Conservation (phyloP, 2,797 vertebrate species). For the Garrulus glandarius region DNA sequence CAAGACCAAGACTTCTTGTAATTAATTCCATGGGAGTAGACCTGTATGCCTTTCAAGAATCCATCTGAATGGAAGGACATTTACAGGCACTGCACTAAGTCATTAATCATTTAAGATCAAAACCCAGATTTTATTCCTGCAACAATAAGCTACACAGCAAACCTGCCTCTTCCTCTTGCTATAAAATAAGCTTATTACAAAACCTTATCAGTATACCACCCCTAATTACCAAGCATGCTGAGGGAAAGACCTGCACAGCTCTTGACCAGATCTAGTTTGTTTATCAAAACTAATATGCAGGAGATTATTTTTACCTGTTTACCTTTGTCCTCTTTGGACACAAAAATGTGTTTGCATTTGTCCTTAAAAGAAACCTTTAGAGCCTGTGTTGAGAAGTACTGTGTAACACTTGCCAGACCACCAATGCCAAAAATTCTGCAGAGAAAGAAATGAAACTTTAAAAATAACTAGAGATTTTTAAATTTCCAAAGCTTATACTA, state of each 20-base stretch:
- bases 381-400: conserved; percentile 65
- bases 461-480: background rate
- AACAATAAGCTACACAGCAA: background rate
- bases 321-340: conserved; percentile 56
- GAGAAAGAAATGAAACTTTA: background rate
- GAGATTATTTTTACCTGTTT: conserved; percentile 62
- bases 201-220: background rate
- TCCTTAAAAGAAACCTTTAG: conserved; percentile 73
- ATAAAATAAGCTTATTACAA: background rate
- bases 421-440: conserved; percentile 57
- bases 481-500: background rate
- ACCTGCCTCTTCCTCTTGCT: background rate
- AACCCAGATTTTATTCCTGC: background rate
- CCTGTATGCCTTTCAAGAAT: background rate
- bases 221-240: background rate
- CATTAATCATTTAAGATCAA: background rate
- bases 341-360: conserved; percentile 65
- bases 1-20: background rate
- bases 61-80: background rate
- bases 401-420: conserved; percentile 47
- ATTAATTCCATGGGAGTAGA: background rate
- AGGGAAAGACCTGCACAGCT: background rate
- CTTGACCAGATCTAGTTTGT: background rate
- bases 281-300: background rate
- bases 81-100: background rate